Conservation (phyloP, 2,888 invertebrate species). For the Labia minor region DNA sequence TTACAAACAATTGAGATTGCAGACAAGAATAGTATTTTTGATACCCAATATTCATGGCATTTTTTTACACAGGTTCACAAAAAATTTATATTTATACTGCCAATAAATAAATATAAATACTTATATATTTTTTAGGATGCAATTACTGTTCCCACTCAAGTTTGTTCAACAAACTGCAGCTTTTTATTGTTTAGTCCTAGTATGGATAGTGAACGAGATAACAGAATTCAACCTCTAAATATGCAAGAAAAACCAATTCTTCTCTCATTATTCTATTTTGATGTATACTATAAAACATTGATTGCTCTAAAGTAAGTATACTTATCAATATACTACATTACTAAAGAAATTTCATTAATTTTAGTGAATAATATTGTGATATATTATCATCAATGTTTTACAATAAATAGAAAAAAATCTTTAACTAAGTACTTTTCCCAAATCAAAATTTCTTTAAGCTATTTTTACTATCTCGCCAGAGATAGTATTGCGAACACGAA, state of each 20-base stretch:
- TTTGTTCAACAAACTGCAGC: neutral
- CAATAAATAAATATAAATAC: too few species aligned
- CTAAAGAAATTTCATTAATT: too few species aligned
- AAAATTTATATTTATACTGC: neutral
- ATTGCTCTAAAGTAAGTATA: neutral
- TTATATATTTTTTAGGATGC: neutral
- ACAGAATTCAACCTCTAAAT: neutral
- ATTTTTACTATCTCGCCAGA: too few species aligned
- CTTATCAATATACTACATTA: too few species aligned
- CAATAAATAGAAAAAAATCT: too few species aligned
- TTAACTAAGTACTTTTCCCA: too few species aligned
- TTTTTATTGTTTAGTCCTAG: neutral
- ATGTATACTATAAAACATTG: neutral
- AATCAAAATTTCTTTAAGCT: too few species aligned
- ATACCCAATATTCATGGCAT: constrained; percentile 79
- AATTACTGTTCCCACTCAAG: neutral
- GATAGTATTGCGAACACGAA: too few species aligned
- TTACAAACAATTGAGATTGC: constrained; percentile 58
- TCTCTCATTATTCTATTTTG: neutral
- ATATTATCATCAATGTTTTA: too few species aligned
- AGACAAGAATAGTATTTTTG: constrained; percentile 64
- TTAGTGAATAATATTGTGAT: too few species aligned
- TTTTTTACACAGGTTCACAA: constrained; percentile 61
- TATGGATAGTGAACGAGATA: neutral
- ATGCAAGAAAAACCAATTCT: neutral